These are phyloP conservation scores for Hylyphantes graminicola DNA, from an alignment of 1,140 invertebrate species.

Conservation along the genomic window DNA sequence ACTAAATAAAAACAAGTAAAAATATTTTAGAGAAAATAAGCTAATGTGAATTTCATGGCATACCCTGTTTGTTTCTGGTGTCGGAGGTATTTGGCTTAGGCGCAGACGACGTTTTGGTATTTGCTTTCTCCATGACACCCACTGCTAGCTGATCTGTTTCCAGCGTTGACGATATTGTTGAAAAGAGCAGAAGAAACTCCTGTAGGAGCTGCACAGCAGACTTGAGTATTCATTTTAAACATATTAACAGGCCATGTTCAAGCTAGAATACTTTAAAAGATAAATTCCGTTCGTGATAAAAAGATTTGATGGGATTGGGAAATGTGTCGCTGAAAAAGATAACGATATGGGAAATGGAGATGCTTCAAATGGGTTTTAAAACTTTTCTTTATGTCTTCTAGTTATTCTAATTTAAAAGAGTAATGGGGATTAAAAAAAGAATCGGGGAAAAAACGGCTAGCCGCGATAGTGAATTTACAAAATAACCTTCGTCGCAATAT, in stretches of 20 bases:
- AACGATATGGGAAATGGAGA: no score
- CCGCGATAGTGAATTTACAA: conserved; percentile 22
- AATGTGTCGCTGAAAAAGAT: background rate
- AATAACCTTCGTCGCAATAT: conserved; percentile 49
- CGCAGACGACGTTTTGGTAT: conserved; percentile 31
- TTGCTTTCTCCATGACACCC: conserved; percentile 50
- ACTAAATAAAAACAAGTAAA: no score
- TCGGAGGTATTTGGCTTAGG: conserved; percentile 32
- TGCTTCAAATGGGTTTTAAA: no score
- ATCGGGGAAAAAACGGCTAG: background rate
- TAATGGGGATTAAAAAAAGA: background rate
- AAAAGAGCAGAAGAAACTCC: conserved; percentile 33
- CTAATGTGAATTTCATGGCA: no score
- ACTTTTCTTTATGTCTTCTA: background rate
- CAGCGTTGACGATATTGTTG: conserved; percentile 12
- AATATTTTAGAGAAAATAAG: no score
- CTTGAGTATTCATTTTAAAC: conserved; percentile 50
- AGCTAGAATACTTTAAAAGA: background rate
- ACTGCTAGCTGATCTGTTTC: conserved; percentile 35
- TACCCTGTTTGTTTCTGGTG: conserved; percentile 48
- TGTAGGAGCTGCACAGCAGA: conserved; percentile 15
- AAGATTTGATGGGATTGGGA: background rate
- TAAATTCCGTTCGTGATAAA: conserved; percentile 4
- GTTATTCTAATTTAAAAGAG: background rate
- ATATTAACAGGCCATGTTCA: conserved; percentile 49